Evolutionary conservation across 2,797 vertebrate species (phyloP).

Genomic region (Poecilia picta): DNA sequence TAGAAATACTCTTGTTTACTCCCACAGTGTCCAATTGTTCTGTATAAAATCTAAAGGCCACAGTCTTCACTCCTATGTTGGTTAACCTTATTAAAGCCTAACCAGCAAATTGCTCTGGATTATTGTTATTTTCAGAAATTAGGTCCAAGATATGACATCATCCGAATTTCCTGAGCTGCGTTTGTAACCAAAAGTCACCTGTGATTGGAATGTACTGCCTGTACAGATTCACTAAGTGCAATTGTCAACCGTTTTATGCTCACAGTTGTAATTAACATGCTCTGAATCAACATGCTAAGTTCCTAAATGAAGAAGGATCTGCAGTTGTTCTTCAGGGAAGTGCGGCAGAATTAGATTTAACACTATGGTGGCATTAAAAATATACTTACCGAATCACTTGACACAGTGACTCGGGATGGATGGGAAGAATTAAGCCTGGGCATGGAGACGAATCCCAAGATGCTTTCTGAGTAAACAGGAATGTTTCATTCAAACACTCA

Average conservation of each 20-base stretch:
- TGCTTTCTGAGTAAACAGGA: neutral
- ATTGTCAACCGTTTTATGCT: constrained; percentile 5
- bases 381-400: neutral
- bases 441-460: neutral
- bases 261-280: neutral
- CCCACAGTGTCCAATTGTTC: constrained; percentile 35
- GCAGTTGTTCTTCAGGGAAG: neutral
- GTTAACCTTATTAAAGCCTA: constrained; percentile 61
- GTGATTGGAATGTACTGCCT: constrained; percentile 60
- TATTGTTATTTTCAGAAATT: constrained; percentile 76
- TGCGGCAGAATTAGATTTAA: neutral
- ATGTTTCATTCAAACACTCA: neutral
- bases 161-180: constrained; percentile 67
- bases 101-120: constrained; percentile 71
- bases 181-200: constrained; percentile 66
- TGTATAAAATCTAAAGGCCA: constrained; percentile 66
- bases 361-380: neutral
- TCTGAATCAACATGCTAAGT: too few relatives aligned
- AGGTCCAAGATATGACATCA: constrained; percentile 75
- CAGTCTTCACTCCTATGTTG: constrained; percentile 38
- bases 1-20: constrained; percentile 26
- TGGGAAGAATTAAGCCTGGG: neutral
- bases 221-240: constrained; percentile 16
- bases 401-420: neutral
- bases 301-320: neutral